Evolutionary conservation across 1,140 invertebrate genomes (phyloP), one percentile per base, ranked within the genome.

Genomic region (Brachionus paranguensis): DNA sequence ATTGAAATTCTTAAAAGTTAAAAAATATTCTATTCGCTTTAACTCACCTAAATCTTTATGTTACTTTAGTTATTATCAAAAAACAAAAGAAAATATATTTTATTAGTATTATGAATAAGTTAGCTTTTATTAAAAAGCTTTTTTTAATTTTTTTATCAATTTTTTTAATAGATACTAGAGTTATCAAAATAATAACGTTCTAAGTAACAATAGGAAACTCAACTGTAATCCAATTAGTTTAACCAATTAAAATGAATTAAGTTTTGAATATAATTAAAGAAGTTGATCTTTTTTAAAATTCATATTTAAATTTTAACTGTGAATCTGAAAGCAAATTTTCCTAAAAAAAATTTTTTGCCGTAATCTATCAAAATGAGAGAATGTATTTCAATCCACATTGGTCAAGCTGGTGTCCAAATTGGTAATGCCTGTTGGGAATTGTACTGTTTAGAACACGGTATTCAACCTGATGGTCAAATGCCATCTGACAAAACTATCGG

Each of bases 321-420:
- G 24, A 33, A 20, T 27, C 72, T 76, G 72, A 53, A 45, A 76
- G 29, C 53, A 76, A 76, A 47, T 10, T 43, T 79, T 55, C 3
- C 29, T 33, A 2, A 3, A 3, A 33, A 0, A 3, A 33, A 33
- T 33, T 37, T 37, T 37, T 37, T 33, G 1, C 1, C 33, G 3
- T 64, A 65, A 78, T 29, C 3, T n/a, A 17, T 45, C 24, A 84
- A 84, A 72, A 84, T 78, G 91, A 88, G 91, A 84, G 94, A 95
- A 91, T 94, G 93, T 87, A 94, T 95, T 86, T 94, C 93, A 86
- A 92, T 95, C 85, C 94, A 95, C 89, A 92, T 95, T 86, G 94
- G 94, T 64, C 94, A 96, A 90, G 94, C 94, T 84, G 94, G 94
- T 68, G 94, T 95, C 3, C 95, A 96, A 90, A 95, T 95, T 87